Base-by-base conservation (phyloP, 2,797 vertebrate genomes). In the Ispidina lecontei region DNA sequence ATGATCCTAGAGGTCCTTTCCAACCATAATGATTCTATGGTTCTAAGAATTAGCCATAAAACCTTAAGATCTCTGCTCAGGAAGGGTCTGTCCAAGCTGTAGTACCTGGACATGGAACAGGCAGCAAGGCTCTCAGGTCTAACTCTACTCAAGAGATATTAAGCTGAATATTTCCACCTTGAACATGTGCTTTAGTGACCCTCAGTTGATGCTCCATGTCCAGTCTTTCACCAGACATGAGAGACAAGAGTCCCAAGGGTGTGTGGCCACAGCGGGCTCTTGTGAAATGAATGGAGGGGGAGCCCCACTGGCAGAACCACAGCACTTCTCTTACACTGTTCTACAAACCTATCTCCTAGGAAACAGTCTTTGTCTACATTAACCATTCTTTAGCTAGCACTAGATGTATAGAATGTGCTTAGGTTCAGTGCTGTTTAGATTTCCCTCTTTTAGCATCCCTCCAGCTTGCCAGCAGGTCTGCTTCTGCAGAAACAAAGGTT, bases 401-500 rank as follows among this genome's bases (percentile, higher is more conserved):
- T 56, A 65, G 43, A 69, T 60, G 21, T 31, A 83, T 67, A 75
- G 72, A 90, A 94, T 9, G 19, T 89, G 65, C 65, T 47, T 90
- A 58, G 51, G 39, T 87, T 93, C 65, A 70, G 13, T 89, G 75
- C 69, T 90, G 78, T 74, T 88, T 56, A 86, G 41, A 83, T 82
- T 90, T 90, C 62, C 58, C 75, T 94, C 58, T 78, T 87, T 85
- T 55, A 90, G 75, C 78, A 83, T 94, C 95, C 86, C 81, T 89
- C 62, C 74, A 68, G 73, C 86, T 91, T 96, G 86, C 91, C 94
- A 95, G 90, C 90, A 95, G 41, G 90, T 80, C 86, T 95, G 84
- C 72, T 96, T 89, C 93, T 89, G 78, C 81, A 87, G 94, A 92
- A 93, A 90, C 78, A 93, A 93, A 93, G 86, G 93, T 96, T 96